Evolutionary conservation across 2,797 vertebrate species (phyloP).

Genomic region (Pangasius larnaudii): DNA sequence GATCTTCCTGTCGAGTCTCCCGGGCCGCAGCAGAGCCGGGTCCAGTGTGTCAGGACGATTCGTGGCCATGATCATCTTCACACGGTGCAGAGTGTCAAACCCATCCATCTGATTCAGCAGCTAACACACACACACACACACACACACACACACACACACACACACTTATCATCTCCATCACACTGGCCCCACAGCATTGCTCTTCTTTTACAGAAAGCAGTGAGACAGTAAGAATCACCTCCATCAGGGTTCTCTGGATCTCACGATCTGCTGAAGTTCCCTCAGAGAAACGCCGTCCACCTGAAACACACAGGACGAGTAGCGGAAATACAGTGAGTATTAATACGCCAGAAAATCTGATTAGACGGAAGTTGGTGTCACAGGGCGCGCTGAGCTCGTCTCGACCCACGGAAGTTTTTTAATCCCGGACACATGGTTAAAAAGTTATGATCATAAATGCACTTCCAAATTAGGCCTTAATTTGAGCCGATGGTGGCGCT

Average conservation of each 20-base stretch:
- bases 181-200: neutral
- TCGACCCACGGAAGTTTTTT: too few species aligned
- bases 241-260: slow-evolving; percentile 98
- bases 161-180: neutral
- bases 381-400: too few species aligned
- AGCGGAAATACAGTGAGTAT: too few species aligned
- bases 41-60: slow-evolving; percentile 97
- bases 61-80: slow-evolving; percentile 99
- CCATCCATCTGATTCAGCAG: slow-evolving; percentile 99
- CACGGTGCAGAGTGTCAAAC: slow-evolving; percentile 96
- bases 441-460: too few species aligned
- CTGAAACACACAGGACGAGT: slow-evolving; percentile 58
- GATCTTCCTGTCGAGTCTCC: slow-evolving; percentile 95
- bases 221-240: slow-evolving; percentile 75
- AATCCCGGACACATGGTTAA: too few species aligned
- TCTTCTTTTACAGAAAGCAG: neutral
- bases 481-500: too few species aligned
- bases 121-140: slow-evolving; percentile 65
- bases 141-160: neutral
- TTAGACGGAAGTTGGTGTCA: too few species aligned
- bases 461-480: too few species aligned
- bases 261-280: slow-evolving; percentile 97
- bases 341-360: too few species aligned
- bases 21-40: slow-evolving; percentile 91
- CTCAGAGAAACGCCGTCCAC: slow-evolving; percentile 96